Conservation (phyloP, 92 coral and sea anemone species). For the Metridium senile region DNA sequence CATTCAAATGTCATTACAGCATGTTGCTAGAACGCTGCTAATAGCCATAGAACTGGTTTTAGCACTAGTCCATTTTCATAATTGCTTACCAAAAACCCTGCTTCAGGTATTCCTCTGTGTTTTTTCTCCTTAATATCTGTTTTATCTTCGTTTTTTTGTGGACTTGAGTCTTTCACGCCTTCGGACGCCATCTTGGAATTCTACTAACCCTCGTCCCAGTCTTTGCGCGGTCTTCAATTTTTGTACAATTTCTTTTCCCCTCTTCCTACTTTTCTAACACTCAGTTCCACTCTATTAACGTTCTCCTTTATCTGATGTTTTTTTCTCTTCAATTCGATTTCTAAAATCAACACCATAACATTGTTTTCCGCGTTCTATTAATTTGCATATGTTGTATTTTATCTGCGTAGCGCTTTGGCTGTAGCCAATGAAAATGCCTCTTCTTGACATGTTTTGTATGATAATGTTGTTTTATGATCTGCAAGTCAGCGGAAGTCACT, state of each 20-base stretch:
- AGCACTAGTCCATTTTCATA: neutral
- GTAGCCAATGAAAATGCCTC: conserved; percentile 16
- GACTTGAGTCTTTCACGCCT: conserved; percentile 26
- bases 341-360: too few relatives aligned
- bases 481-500: conserved; percentile 8
- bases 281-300: too few relatives aligned
- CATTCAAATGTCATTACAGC: too few relatives aligned
- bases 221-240: neutral
- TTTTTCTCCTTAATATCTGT: conserved; percentile 56
- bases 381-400: neutral
- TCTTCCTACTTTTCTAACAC: too few relatives aligned
- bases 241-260: neutral
- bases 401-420: neutral
- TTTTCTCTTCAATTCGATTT: too few relatives aligned
- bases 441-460: conserved; percentile 10
- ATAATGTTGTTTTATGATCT: neutral
- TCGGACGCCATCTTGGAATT: conserved; percentile 89
- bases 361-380: neutral
- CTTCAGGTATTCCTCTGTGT: conserved; percentile 98
- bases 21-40: neutral
- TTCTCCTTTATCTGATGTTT: too few relatives aligned
- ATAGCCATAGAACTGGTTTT: too few relatives aligned
- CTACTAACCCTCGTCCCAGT: conserved; percentile 38
- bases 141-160: conserved; percentile 18
- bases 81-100: conserved; percentile 80